These are phyloP conservation scores for Euclidia mi DNA, from an alignment of 2,888 invertebrate species.

Conservation along the genomic window DNA sequence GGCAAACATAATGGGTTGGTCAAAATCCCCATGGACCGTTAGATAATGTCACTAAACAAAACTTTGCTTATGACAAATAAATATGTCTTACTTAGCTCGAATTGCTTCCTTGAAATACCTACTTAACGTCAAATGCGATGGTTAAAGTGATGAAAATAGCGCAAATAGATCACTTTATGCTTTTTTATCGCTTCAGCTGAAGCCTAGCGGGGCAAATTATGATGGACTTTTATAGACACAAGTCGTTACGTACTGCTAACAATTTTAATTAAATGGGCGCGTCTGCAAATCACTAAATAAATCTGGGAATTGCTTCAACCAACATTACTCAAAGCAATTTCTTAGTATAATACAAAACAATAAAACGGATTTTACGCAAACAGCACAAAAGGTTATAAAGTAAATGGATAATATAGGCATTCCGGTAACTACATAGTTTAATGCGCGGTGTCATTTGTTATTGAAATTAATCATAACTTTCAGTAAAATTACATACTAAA, in stretches of 20 bases:
- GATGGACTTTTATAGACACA: conserved; percentile 29
- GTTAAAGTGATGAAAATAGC: conserved; percentile 40
- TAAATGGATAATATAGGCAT: too few species aligned
- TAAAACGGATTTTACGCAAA: too few species aligned
- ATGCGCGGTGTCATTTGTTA: too few species aligned
- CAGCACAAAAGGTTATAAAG: too few species aligned
- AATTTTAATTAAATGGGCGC: conserved; percentile 1
- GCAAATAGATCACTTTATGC: conserved; percentile 41
- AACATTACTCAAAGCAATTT: neutral
- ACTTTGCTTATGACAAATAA: neutral
- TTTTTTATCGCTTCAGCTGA: conserved; percentile 37
- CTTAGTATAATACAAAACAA: neutral
- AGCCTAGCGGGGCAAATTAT: conserved; percentile 35
- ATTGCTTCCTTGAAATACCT: conserved; percentile 36
- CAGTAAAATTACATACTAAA: too few species aligned
- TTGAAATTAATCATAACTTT: too few species aligned
- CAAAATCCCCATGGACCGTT: too few species aligned
- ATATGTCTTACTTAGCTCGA: neutral
- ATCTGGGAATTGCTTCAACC: neutral
- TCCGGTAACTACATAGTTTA: too few species aligned
- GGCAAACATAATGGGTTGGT: too few species aligned
- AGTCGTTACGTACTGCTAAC: conserved; percentile 15
- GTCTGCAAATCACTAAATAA: neutral
- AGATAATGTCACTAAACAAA: too few species aligned
- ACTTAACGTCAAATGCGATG: conserved; percentile 32